Percentiles rank a stretch among this genome's conserved stretches.
Evolutionary conservation across 2,113 vertebrate genomes (phyloP).

Genomic region (Tragelaphus strepsiceros): DNA sequence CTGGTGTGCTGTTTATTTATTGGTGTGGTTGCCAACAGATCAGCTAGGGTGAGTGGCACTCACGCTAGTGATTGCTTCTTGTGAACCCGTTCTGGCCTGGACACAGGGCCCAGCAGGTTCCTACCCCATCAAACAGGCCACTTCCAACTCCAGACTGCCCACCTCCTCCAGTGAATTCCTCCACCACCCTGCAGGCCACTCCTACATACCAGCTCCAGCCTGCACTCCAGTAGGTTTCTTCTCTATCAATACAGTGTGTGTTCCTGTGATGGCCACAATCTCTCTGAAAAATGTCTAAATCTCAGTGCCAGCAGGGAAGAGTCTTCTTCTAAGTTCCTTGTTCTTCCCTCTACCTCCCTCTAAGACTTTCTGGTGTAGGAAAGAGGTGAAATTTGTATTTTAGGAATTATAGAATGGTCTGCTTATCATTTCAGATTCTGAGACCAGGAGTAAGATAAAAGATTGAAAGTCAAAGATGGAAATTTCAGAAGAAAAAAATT

Average conservation of each 20-base stretch:
- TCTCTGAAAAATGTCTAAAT: background rate
- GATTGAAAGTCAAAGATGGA: background rate
- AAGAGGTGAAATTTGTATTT: background rate
- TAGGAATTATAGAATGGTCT: background rate
- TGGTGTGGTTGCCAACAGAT: background rate
- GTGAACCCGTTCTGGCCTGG: background rate
- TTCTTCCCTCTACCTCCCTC: background rate
- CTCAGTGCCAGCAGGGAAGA: background rate
- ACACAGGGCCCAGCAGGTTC: background rate
- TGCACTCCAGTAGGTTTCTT: background rate
- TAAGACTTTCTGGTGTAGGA: background rate
- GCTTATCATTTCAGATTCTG: slow-evolving; percentile 26
- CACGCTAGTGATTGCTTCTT: background rate
- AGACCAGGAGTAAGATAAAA: background rate
- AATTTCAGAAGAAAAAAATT: background rate
- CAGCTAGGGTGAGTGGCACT: background rate
- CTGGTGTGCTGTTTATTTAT: background rate
- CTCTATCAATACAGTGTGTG: background rate
- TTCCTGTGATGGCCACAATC: background rate
- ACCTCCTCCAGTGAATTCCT: background rate
- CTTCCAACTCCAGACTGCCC: background rate
- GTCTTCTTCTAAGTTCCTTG: background rate
- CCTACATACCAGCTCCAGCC: background rate
- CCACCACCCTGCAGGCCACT: background rate
- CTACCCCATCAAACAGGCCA: background rate